phyloP scores from a whole-genome alignment of 2,113 vertebrate species.

The Entelurus aequoreus region DNA sequence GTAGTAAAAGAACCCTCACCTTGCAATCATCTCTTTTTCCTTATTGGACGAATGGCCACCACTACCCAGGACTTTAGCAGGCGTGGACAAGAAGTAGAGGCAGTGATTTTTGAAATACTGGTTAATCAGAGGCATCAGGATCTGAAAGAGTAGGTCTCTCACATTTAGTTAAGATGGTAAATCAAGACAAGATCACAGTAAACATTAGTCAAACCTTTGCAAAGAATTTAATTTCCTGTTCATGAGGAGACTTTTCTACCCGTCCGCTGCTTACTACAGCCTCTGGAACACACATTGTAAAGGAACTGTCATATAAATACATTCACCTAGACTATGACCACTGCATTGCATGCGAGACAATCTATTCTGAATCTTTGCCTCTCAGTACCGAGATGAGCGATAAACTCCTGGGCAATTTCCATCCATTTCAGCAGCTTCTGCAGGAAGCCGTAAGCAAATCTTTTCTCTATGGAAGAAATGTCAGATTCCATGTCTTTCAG shows the following conservation, averaged over 20 bases:
- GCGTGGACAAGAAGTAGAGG: constrained; percentile 77
- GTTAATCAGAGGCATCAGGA: constrained; percentile 87
- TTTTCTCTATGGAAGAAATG: constrained; percentile 91
- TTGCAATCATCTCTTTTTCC: constrained; percentile 95
- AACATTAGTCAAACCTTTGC: constrained; percentile 75
- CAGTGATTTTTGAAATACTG: constrained; percentile 91
- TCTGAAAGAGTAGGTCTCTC: constrained; percentile 62
- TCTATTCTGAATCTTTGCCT: not conserved
- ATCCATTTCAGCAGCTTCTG: constrained; percentile 90
- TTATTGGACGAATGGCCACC: constrained; percentile 91
- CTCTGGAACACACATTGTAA: constrained; percentile 66
- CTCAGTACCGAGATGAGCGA: constrained; percentile 83
- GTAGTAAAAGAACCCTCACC: constrained; percentile 57
- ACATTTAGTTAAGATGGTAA: constrained; percentile 5
- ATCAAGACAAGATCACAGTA: not conserved
- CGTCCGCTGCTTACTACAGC: constrained; percentile 92
- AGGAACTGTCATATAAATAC: not conserved
- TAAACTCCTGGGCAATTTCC: constrained; percentile 94
- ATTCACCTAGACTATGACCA: not conserved
- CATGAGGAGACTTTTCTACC: constrained; percentile 91
- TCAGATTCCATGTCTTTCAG: constrained; percentile 93
- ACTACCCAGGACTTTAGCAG: constrained; percentile 86
- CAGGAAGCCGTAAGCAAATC: constrained; percentile 90
- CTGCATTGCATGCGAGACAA: not conserved
- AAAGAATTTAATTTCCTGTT: constrained; percentile 95